These are phyloP conservation scores for Oncorhynchus kisutch DNA, from an alignment of 2,113 vertebrate genomes.

Conservation along the genomic window DNA sequence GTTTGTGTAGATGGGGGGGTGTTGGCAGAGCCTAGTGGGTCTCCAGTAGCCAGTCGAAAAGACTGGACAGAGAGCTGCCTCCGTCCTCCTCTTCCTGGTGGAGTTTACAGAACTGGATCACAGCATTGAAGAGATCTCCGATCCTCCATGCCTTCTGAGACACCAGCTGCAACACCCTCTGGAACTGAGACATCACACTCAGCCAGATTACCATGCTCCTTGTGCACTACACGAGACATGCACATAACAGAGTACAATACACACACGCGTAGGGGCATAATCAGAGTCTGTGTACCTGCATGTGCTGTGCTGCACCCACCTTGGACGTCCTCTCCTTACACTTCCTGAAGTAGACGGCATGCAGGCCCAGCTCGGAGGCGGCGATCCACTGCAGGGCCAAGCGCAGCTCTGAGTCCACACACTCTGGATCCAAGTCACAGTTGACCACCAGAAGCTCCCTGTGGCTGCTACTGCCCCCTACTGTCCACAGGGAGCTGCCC, in stretches of 20 bases:
- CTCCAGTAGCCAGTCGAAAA: conserved; percentile 95
- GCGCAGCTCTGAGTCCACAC: conserved; percentile 81
- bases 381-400: conserved; percentile 94
- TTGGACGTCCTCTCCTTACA: conserved; percentile 86
- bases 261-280: too few species aligned
- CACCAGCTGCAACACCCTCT: conserved; percentile 87
- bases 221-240: not conserved
- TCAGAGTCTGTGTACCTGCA: not conserved
- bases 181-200: conserved; percentile 75
- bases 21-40: conserved; percentile 66
- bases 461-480: conserved; percentile 67
- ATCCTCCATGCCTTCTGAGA: conserved; percentile 89
- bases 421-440: conserved; percentile 84
- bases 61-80: conserved; percentile 70
- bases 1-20: too few species aligned
- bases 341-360: conserved; percentile 88
- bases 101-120: conserved; percentile 88
- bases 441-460: conserved; percentile 87
- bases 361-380: conserved; percentile 90
- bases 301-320: conserved; percentile 64
- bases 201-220: not conserved
- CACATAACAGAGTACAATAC: not conserved
- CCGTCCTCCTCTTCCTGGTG: conserved; percentile 66
- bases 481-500: conserved; percentile 62
- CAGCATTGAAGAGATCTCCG: conserved; percentile 87